phyloP scores from a whole-genome alignment of 2,888 invertebrate species.

The Strigamia maritima region DNA sequence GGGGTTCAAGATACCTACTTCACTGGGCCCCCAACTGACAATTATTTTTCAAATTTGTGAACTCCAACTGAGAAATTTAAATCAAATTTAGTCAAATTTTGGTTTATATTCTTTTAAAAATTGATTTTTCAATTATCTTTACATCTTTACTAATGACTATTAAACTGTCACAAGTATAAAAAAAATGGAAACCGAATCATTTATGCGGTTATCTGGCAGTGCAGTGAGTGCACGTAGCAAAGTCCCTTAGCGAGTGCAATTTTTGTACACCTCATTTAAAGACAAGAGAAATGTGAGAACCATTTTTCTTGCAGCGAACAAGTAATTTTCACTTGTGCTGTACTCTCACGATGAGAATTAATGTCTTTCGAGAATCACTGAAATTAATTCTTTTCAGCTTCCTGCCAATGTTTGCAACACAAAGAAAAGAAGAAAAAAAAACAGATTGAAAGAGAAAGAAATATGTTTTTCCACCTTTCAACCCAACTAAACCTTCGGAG shows the following conservation, averaged over 20 bases:
- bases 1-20: too few species aligned
- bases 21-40: too few species aligned
- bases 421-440: background rate
- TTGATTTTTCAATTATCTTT: too few species aligned
- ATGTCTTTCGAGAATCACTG: background rate
- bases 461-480: background rate
- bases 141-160: background rate
- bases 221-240: background rate
- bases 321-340: conserved; percentile 4
- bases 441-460: background rate
- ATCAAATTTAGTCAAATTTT: too few species aligned
- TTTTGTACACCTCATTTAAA: background rate
- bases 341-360: conserved; percentile 2
- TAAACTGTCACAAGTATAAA: background rate
- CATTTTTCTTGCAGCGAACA: background rate
- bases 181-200: too few species aligned
- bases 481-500: background rate
- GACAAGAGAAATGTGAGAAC: background rate
- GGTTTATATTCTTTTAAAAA: too few species aligned
- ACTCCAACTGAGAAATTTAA: too few species aligned
- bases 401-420: background rate
- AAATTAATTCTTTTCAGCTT: conserved; percentile 4
- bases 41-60: too few species aligned
- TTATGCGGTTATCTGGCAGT: background rate
- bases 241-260: conserved; percentile 4